Base-by-base conservation (phyloP, 2,888 invertebrate genomes). In the Steinernema hermaphroditum region DNA sequence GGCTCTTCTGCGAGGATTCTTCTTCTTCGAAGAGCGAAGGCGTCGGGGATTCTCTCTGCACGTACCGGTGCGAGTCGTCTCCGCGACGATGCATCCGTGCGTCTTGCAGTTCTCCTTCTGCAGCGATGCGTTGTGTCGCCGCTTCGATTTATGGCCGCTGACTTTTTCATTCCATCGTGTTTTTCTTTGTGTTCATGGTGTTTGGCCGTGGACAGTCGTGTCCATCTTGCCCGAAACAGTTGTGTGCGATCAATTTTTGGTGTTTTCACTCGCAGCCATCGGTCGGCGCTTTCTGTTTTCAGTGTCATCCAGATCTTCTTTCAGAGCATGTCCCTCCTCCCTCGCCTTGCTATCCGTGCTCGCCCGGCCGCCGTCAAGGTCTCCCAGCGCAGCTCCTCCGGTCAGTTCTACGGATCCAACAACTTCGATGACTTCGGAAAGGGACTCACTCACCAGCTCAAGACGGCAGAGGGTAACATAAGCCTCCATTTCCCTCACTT, bases 341-440 rank as follows among this genome's bases (percentile, higher is more conserved):
- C 27, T 2, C 62, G 62, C 34, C 27, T 62, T 29, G 62, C 62
- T 32, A 29, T 62, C 62, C 62, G 62, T 29, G 62, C 62, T 27
- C 62, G 62, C 19, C 27, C 62, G 16, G 62, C 16, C 16, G 32
- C 29, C 32, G 1, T 27, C 8, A 62, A 24, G 29, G 62, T 62
- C 16, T 27, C 62, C 32, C 62, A 62, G 22, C 75, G 75, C 68
- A 77, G 77, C 72, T 82, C 82, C 29, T 83, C 83, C 32, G 83
- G 84, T 70, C 62, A 76, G 27, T 83, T 83, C 78, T 84, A 84
- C 78, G 81, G 82, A 75, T 72, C 75, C 72, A 76, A 83, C 77
- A 81, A 81, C 74, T 82, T 84, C 73, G 83, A 83, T 19, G 78
- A 81, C 75, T 84, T 81, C 81, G 78, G 79, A 72, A 70, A 81